Percentiles rank a stretch among this genome's conserved stretches.
Conservation (phyloP, 1,140 invertebrate species). For the Zaprionus nigranus region DNA sequence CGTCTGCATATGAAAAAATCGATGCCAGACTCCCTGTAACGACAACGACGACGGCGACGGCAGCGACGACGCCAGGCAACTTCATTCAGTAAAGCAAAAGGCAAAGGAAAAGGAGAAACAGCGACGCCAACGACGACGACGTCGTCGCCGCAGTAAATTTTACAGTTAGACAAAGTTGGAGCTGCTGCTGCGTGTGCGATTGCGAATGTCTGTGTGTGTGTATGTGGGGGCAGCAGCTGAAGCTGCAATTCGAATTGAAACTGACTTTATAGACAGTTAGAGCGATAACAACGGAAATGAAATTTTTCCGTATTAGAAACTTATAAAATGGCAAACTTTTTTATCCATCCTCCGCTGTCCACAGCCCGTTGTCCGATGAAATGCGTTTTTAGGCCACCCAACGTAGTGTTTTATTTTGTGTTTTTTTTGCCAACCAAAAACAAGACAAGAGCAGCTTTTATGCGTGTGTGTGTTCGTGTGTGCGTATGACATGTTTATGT, state of each 20-base stretch:
- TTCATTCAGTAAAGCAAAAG: conserved; percentile 70
- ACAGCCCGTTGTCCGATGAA: conserved; percentile 45
- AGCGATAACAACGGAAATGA: conserved; percentile 67
- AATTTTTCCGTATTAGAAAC: conserved; percentile 69
- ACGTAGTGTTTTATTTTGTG: conserved; percentile 12
- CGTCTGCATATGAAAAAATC: conserved; percentile 75
- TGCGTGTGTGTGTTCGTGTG: conserved; percentile 5
- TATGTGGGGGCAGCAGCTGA: conserved; percentile 20
- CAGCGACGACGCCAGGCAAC: conserved; percentile 51
- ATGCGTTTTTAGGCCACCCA: conserved; percentile 52
- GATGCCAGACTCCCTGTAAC: conserved; percentile 77
- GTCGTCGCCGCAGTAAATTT: conserved; percentile 67
- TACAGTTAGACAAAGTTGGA: conserved; percentile 71
- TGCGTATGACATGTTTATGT: conserved; percentile 55
- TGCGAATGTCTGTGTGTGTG: conserved; percentile 25
- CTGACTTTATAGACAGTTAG: conserved; percentile 43
- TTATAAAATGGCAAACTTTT: conserved; percentile 62
- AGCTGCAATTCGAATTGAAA: conserved; percentile 39
- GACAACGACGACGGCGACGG: conserved; percentile 26
- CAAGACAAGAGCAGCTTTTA: conserved; percentile 40
- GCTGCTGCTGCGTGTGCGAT: conserved; percentile 33
- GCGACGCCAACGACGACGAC: conserved; percentile 46
- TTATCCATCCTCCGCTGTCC: background rate
- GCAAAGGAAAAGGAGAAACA: conserved; percentile 40
- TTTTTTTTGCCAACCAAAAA: conserved; percentile 35